Base-by-base conservation (phyloP, 2,888 invertebrate species). In the Phlogophora meticulosa region DNA sequence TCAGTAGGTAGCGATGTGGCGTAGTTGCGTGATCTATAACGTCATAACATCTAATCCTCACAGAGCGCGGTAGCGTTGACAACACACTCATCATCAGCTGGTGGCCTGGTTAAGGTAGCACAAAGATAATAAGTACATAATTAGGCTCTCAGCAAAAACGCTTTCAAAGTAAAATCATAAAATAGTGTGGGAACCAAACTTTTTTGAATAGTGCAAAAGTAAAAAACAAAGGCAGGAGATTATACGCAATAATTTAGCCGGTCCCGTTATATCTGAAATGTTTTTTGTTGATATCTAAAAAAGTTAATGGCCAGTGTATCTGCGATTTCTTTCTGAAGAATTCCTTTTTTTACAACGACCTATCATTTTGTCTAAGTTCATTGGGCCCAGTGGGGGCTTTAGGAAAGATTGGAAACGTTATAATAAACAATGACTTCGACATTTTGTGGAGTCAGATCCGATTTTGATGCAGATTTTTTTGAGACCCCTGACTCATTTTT, bases 241-340 rank as follows among this genome's bases (percentile, higher is more conserved):
- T 94, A 94, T 91, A 93, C 92, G 93, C 93, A 91, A 92, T 94
- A 94, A 94, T 94, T 93, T 92, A 87, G 84, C 80, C 76, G 86
- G 87, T 92, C 89, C 94, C 94, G 94, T 94, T 94, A 94, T 87
- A 84, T 84, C 85, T 76, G 83, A 90, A 93, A 93, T 92, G 90
- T 81, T 85, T 77, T 75, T 85, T 28, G 28, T 88, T 87, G 80
- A 79, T 81, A 72, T 53, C 76, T 49, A 85, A 92, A 92, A 92
- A 92, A 91, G 83, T 88, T 93, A 93, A 93, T 93, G 93, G 92
- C 88, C 90, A 87, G 90, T 89, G 90, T 92, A 92, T 93, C 93
- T 93, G 93, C 93, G 90, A 93, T 94, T 91, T 88, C 88, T 89
- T 90, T 92, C 90, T 85, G 69, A 83, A 59, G 66, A 63, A 80